Base-by-base conservation (phyloP, 2,797 vertebrate species). In the Pterois miles region DNA sequence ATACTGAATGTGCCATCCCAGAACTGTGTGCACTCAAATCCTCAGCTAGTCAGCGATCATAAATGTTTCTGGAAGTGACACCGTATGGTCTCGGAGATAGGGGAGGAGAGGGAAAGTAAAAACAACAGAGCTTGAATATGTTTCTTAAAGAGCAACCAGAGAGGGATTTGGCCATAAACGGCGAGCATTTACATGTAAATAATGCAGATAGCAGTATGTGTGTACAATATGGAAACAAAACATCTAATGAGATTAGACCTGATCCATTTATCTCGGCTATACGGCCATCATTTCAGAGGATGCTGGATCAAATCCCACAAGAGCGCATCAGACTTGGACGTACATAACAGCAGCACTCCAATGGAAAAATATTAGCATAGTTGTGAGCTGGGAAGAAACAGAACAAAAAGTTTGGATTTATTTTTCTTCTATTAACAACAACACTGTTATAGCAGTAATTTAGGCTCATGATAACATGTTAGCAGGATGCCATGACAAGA, bases 1-100 rank as follows among this genome's bases (percentile, higher is more conserved):
- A 96, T 95, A 96, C 93, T 82, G 92, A 94, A 93, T 90, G 94
- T 68, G 95, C 96, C 96, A 96, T 94, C 95, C 96, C 94, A 94
- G 92, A 95, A 96, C 94, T 94, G 89, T 53, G 82, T 67, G 91
- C 92, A 90, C 94, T 94, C 94, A 93, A 96, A 95, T 96, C 95
- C 96, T 94, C 94, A 68, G 91, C 86, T 85, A 87, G 86, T 86
- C 88, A 74, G 85, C 93, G 76, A 90, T 92, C 91, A 76, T 86
- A 91, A 92, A 88, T 90, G 88, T 90, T 90, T 89, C 87, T 88
- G 89, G 85, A 84, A 86, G 85, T 88, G 92, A 92, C 89, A 88
- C 84, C 83, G 88, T 86, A 91, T 90, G 90, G 87, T 92, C 66
- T 74, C 5, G 48, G 78, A 81, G 89, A 88, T 91, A 89, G 85